Percentiles rank a stretch among this genome's conserved stretches.
Evolutionary conservation across 2,797 vertebrate species (phyloP).

Genomic region (Alcedo quadribrachys): DNA sequence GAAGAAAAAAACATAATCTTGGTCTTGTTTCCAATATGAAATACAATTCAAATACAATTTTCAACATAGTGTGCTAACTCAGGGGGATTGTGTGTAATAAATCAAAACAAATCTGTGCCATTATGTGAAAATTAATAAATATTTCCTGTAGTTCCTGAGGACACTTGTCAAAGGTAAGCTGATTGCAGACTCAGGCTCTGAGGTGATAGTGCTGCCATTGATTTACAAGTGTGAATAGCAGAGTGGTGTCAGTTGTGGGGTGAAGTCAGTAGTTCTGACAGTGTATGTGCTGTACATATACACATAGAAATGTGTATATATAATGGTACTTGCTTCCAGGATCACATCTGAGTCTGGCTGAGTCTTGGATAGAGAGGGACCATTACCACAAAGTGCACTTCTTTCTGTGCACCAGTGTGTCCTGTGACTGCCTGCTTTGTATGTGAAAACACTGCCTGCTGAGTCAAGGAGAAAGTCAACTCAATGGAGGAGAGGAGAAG

Average conservation of each 20-base stretch:
- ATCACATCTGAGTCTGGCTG: background rate
- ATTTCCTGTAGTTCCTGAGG: background rate
- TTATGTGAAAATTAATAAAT: background rate
- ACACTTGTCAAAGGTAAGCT: background rate
- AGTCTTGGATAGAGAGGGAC: background rate
- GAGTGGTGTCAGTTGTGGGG: background rate
- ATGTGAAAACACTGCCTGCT: background rate
- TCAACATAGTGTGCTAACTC: background rate
- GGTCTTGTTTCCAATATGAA: background rate
- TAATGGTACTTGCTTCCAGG: background rate
- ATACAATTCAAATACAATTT: background rate
- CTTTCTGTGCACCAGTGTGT: background rate
- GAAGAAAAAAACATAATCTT: background rate
- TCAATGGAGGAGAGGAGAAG: background rate
- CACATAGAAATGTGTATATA: background rate
- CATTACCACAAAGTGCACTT: background rate
- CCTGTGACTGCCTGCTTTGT: background rate
- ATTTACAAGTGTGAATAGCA: background rate
- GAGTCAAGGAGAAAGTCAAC: constrained; percentile 42
- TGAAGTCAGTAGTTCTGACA: background rate
- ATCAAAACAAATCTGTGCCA: background rate
- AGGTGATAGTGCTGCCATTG: background rate
- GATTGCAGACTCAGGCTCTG: background rate
- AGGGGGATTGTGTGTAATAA: background rate
- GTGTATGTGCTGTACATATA: no score